Evolutionary conservation across 2,113 vertebrate species (phyloP).

Genomic region (Fulica atra): DNA sequence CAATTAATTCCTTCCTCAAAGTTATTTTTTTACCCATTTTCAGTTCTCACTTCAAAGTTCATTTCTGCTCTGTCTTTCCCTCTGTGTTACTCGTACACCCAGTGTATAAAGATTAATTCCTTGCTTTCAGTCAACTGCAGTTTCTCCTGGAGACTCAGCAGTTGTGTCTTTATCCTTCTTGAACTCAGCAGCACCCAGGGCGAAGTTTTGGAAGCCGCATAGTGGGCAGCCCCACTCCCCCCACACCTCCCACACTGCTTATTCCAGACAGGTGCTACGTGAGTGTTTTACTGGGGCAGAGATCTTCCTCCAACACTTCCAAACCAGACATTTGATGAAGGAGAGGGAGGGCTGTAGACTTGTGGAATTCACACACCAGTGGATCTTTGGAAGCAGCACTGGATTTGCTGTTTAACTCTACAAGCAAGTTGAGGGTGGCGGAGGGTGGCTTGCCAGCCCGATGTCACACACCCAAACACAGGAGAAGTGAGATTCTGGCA

Average conservation of each 20-base stretch:
- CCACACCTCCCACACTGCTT: neutral
- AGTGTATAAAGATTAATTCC: neutral
- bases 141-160: neutral
- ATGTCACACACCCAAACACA: neutral
- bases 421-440: neutral
- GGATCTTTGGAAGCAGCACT: neutral
- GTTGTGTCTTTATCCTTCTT: neutral
- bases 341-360: neutral
- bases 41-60: too few relatives aligned
- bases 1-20: too few relatives aligned
- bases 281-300: neutral
- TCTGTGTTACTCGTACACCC: neutral
- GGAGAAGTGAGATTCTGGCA: neutral
- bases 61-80: too few relatives aligned
- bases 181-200: neutral
- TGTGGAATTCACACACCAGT: neutral
- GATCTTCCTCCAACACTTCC: neutral
- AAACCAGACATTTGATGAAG: neutral
- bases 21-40: too few relatives aligned
- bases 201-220: neutral
- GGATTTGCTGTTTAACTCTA: neutral
- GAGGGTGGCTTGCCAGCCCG: neutral
- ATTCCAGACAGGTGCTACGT: neutral
- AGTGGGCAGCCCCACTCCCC: neutral
- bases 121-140: neutral